A percentile compares a stretch with the other conserved stretches of the same genome.
Conservation (phyloP, 2,797 vertebrate genomes). For the Neosilurus mollespiculum region DNA sequence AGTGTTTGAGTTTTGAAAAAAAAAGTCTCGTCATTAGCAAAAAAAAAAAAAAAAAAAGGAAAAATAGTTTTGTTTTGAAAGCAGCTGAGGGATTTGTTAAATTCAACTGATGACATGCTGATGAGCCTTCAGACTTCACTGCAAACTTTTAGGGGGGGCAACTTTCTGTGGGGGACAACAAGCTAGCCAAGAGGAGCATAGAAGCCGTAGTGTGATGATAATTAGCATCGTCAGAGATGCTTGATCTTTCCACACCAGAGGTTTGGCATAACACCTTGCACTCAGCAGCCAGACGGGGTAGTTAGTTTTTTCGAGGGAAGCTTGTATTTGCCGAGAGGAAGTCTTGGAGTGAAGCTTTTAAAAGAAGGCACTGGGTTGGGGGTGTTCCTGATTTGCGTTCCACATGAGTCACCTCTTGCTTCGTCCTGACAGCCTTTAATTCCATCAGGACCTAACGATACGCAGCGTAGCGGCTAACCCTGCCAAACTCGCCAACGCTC, state of each 20-base stretch:
- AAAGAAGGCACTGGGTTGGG: too few species aligned
- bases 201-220: conserved; percentile 50
- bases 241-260: conserved; percentile 58
- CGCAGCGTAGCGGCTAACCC: conserved; percentile 22
- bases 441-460: conserved; percentile 46
- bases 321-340: conserved; percentile 19
- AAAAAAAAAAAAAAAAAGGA: neutral
- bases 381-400: conserved; percentile 39
- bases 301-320: conserved; percentile 52
- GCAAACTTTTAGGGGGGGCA: conserved; percentile 16
- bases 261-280: conserved; percentile 44
- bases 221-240: conserved; percentile 59
- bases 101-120: conserved; percentile 41
- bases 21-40: conserved; percentile 41
- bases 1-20: conserved; percentile 30
- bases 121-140: conserved; percentile 33
- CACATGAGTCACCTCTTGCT: conserved; percentile 47
- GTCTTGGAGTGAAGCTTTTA: conserved; percentile 34
- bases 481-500: conserved; percentile 24
- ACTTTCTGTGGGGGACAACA: conserved; percentile 19
- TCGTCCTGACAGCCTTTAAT: conserved; percentile 50
- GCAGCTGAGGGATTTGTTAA: conserved; percentile 54
- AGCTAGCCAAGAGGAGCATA: neutral
- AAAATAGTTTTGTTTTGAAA: neutral
- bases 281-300: conserved; percentile 53